phyloP scores from a whole-genome alignment of 2,888 invertebrate species.

The Caenorhabditis uteleia region DNA sequence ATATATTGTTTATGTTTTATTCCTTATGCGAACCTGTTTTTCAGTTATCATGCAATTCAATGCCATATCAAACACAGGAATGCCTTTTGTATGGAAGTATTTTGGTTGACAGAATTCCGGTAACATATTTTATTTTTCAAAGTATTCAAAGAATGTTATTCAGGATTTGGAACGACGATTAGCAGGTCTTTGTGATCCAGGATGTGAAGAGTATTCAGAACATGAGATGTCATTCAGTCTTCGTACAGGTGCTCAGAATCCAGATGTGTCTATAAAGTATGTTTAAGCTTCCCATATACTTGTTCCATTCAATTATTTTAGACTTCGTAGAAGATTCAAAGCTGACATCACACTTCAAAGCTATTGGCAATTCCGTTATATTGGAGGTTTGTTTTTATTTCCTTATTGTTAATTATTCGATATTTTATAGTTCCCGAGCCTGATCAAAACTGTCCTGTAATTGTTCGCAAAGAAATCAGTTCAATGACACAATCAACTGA shows the following conservation, averaged over 20 bases:
- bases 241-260: constrained; percentile 20
- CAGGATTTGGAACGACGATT: constrained; percentile 48
- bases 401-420: neutral
- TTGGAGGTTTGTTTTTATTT: constrained; percentile 32
- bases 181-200: constrained; percentile 53
- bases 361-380: constrained; percentile 49
- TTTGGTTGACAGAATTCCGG: constrained; percentile 22
- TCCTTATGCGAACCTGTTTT: neutral
- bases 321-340: constrained; percentile 49
- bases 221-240: constrained; percentile 57
- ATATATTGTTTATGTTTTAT: constrained; percentile 1
- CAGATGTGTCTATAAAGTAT: constrained; percentile 51
- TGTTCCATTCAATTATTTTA: constrained; percentile 19
- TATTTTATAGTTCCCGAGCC: constrained; percentile 49
- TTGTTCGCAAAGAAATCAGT: constrained; percentile 55
- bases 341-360: constrained; percentile 28
- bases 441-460: constrained; percentile 48
- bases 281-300: no score
- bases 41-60: constrained; percentile 24
- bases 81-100: constrained; percentile 50
- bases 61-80: constrained; percentile 45
- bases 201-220: constrained; percentile 48
- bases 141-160: constrained; percentile 1
- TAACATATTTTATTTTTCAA: constrained; percentile 5
- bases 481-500: constrained; percentile 44